phyloP scores from a whole-genome alignment of 2,113 vertebrate species.

The Paramormyrops kingsleyae region DNA sequence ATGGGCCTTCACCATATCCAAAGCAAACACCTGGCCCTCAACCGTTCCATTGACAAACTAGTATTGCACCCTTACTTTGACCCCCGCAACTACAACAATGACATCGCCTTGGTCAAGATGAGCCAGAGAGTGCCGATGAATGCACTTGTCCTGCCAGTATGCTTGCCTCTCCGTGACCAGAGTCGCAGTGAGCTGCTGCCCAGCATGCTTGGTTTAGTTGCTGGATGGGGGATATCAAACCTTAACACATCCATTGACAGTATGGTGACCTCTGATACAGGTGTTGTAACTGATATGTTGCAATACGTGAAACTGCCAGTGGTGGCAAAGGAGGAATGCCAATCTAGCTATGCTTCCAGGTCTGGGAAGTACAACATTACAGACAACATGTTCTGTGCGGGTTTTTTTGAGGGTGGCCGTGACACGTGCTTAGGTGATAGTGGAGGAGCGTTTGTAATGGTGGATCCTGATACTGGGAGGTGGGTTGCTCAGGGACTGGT shows the following conservation, averaged over 20 bases:
- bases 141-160: conserved; percentile 68
- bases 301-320: conserved; percentile 92
- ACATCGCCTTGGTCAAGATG: conserved; percentile 85
- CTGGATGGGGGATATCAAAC: conserved; percentile 90
- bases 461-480: conserved; percentile 57
- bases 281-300: conserved; percentile 71
- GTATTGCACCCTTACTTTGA: conserved; percentile 83
- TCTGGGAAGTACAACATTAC: conserved; percentile 86
- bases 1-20: conserved; percentile 72
- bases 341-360: conserved; percentile 80
- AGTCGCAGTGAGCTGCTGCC: conserved; percentile 59
- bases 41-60: conserved; percentile 66
- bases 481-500: conserved; percentile 90
- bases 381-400: conserved; percentile 93
- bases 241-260: conserved; percentile 65
- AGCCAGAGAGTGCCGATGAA: conserved; percentile 64
- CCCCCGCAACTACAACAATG: conserved; percentile 85
- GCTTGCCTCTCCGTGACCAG: conserved; percentile 66
- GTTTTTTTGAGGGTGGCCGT: conserved; percentile 80
- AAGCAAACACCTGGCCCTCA: conserved; percentile 63
- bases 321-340: conserved; percentile 77
- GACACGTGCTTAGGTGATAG: conserved; percentile 96
- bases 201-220: conserved; percentile 78
- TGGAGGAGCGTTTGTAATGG: conserved; percentile 80
- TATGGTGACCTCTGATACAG: conserved; percentile 59